A percentile compares a stretch with the other conserved stretches of the same genome.
phyloP scores from a whole-genome alignment of 2,113 vertebrate species.

The Pica pica region DNA sequence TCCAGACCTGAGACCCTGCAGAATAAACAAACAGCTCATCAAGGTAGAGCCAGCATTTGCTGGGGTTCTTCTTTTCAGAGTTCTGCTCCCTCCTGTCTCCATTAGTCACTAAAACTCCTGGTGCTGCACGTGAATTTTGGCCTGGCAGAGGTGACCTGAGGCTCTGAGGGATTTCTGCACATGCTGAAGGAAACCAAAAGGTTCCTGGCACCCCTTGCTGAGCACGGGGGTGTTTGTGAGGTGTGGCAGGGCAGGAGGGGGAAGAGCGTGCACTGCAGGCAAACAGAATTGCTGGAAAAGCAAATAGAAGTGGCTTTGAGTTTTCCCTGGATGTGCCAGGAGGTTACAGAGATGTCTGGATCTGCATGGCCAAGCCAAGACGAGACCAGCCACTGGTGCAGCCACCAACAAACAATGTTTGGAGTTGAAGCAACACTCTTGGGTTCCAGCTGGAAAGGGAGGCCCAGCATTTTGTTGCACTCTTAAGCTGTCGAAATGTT shows the following conservation, averaged over 20 bases:
- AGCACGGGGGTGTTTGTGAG: neutral
- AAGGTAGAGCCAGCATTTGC: neutral
- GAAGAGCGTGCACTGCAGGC: neutral
- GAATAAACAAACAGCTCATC: neutral
- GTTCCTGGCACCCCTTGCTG: neutral
- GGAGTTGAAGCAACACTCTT: neutral
- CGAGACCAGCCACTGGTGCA: neutral
- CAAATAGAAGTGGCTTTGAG: neutral
- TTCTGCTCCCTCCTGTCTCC: neutral
- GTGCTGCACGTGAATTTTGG: neutral
- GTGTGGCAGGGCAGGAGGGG: neutral
- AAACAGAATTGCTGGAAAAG: neutral
- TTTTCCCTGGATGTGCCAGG: neutral
- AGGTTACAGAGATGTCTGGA: neutral
- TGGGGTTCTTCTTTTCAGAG: neutral
- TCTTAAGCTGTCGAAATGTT: conserved; percentile 10
- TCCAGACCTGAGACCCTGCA: neutral
- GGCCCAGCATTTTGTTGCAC: neutral
- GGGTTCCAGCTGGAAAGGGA: conserved; percentile 31
- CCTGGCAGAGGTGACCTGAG: neutral
- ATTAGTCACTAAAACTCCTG: neutral
- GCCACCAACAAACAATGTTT: neutral
- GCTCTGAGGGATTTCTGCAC: neutral
- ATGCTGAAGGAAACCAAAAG: neutral
- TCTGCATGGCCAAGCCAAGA: neutral